Base-by-base conservation (phyloP, 2,797 vertebrate genomes). In the Ctenosaura bakeri region DNA sequence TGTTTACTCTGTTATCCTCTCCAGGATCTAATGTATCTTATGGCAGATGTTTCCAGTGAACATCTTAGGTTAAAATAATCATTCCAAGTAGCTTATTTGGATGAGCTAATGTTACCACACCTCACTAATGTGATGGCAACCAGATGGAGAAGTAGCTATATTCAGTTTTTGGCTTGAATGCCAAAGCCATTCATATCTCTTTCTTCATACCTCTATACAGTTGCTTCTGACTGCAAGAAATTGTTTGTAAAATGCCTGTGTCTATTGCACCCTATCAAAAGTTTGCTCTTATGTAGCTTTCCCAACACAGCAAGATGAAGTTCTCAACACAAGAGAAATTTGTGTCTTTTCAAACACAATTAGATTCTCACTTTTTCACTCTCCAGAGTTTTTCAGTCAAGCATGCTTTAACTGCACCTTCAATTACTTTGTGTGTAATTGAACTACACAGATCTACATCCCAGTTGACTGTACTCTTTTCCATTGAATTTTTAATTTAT, bases 61-160 rank as follows among this genome's bases (percentile, higher is more conserved):
- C 94, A 95, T 56, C 82, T 94, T 95, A 93, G 92, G 77, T 79
- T 90, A 71, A 94, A 73, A 88, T 93, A 95, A 94, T 38, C 90
- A 89, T 29, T 52, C 78, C 74, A 81, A 90, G 74, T 93, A 66
- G 83, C 83, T 94, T 93, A 83, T 59, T 26, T 92, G 74, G 86
- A 80, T 92, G 92, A 93, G 52, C 88, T 90, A 84, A 89, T 42
- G 76, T 89, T 46, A 22, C 85, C 22, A 32, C 91, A 76, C 87
- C 71, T 88, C 93, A 80, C 35, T 84, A 83, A 91, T 38, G 2
- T 77, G 79, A 87, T 77, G 1, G 85, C 86, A 79, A 88, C 85
- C 92, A 92, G 88, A 87, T 94, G 89, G 35, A 54, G 79, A 77
- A 83, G 90, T 8, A 91, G 69, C 88, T 89, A 0, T 92, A 71